A percentile compares a stretch with the other conserved stretches of the same genome.
phyloP scores from a whole-genome alignment of 2,113 vertebrate species.

The Corythaeola cristata region DNA sequence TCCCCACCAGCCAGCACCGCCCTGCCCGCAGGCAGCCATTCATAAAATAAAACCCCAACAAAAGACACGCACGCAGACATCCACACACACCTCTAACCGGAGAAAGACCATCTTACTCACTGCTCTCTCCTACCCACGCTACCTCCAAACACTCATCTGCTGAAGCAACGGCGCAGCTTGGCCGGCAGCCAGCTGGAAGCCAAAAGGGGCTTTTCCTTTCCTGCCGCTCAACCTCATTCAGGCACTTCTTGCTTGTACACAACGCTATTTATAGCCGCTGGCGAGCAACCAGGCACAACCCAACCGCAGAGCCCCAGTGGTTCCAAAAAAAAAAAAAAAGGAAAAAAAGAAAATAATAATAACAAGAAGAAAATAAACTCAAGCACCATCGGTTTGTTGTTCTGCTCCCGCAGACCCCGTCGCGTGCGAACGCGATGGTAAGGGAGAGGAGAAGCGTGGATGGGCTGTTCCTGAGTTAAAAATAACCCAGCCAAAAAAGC shows the following conservation, averaged over 20 bases:
- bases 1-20: neutral
- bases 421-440: neutral
- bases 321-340: neutral
- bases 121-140: conserved; percentile 73
- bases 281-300: conserved; percentile 76
- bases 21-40: neutral
- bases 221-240: conserved; percentile 74
- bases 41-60: conserved; percentile 17
- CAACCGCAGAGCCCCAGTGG: conserved; percentile 66
- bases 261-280: conserved; percentile 82
- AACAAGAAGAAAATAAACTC: neutral
- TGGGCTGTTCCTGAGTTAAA: conserved; percentile 25
- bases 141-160: conserved; percentile 68
- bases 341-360: neutral
- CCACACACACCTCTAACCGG: conserved; percentile 59
- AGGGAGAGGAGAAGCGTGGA: neutral
- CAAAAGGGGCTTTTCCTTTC: conserved; percentile 76
- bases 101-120: conserved; percentile 69
- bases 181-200: conserved; percentile 78
- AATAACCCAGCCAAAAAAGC: conserved; percentile 47
- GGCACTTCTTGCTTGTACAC: conserved; percentile 73
- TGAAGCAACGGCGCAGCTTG: conserved; percentile 66
- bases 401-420: neutral
- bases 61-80: neutral
- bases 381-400: fast-evolving